These are phyloP conservation scores for Intellagama lesueurii DNA, from an alignment of 2,797 vertebrate species.

Conservation along the genomic window DNA sequence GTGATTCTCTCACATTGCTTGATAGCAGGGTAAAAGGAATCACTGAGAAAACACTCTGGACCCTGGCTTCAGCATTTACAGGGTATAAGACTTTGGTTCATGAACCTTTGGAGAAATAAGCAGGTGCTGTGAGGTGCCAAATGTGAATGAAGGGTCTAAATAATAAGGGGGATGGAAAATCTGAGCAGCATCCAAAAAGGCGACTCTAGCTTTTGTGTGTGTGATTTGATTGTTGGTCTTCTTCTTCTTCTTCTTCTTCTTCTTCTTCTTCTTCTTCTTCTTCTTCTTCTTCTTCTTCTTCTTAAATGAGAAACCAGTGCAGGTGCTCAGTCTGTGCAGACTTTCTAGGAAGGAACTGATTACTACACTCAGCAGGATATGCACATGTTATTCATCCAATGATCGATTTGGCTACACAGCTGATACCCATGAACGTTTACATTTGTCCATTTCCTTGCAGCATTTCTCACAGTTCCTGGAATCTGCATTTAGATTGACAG, in stretches of 20 bases:
- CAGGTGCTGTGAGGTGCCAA: not conserved
- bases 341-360: slow-evolving; percentile 56
- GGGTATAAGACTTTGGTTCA: not conserved
- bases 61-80: not conserved
- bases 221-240: not conserved
- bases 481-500: slow-evolving; percentile 24
- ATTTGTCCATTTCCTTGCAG: slow-evolving; percentile 42
- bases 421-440: slow-evolving; percentile 23
- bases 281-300: not conserved
- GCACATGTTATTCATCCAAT: slow-evolving; percentile 41
- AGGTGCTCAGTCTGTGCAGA: slow-evolving; percentile 44
- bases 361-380: slow-evolving; percentile 52
- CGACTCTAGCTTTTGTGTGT: not conserved
- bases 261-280: not conserved
- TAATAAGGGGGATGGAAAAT: not conserved
- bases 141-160: not conserved
- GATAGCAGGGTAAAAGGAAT: not conserved
- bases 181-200: not conserved
- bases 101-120: not conserved
- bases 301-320: slow-evolving; percentile 25
- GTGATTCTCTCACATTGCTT: not conserved
- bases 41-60: not conserved
- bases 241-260: too few relatives aligned
- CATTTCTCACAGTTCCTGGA: slow-evolving; percentile 35
- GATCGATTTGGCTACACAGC: slow-evolving; percentile 31